These are phyloP conservation scores for Zoanthus gigantus DNA, from an alignment of 92 coral and sea anemone genomes.

Conservation along the genomic window DNA sequence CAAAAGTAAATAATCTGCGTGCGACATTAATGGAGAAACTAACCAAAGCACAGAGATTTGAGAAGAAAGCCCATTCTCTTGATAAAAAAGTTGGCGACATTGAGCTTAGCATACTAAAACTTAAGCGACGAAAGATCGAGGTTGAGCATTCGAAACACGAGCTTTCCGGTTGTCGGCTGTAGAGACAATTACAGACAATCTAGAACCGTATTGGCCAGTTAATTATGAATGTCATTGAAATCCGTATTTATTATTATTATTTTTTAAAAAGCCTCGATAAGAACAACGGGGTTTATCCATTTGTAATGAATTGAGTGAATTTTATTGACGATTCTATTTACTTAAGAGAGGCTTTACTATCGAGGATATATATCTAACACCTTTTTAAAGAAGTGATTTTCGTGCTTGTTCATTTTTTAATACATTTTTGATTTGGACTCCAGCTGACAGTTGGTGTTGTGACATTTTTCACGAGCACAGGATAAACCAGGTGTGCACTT, in stretches of 20 bases:
- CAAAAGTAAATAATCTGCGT: constrained; percentile 26
- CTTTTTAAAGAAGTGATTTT: too few relatives aligned
- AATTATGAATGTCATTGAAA: neutral
- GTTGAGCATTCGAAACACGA: constrained; percentile 35
- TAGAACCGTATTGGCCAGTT: neutral
- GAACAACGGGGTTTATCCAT: neutral
- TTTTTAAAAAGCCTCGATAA: neutral
- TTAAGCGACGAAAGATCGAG: constrained; percentile 31
- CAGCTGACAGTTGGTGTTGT: neutral
- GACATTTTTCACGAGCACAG: neutral
- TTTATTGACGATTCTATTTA: neutral
- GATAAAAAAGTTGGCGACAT: constrained; percentile 25
- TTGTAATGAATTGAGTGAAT: neutral
- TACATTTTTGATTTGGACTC: neutral
- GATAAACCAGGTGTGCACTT: neutral
- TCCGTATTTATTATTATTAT: neutral
- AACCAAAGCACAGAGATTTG: constrained; percentile 27
- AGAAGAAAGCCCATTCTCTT: constrained; percentile 16
- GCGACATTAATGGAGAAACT: neutral
- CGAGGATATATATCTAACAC: neutral
- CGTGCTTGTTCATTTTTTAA: too few relatives aligned
- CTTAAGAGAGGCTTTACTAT: neutral
- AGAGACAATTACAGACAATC: neutral
- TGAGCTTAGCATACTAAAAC: constrained; percentile 3
- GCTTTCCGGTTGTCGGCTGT: constrained; percentile 43